Percentiles rank a stretch among this genome's conserved stretches.
Conservation (phyloP, 2,797 vertebrate genomes). For the Hapalemur alaotrensis region DNA sequence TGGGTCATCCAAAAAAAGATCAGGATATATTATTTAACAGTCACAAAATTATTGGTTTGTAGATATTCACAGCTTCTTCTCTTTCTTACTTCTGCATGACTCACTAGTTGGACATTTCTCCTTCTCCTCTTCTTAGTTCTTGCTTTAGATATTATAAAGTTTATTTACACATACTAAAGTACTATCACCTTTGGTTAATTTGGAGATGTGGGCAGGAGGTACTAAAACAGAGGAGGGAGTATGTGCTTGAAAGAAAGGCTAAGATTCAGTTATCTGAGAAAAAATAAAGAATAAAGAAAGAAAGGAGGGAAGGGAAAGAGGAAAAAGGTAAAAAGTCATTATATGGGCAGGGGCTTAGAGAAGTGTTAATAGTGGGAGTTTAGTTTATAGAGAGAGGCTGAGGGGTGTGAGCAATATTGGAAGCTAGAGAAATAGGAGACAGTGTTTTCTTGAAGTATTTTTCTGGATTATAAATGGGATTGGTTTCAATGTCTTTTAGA, state of each 20-base stretch:
- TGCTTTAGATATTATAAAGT: background rate
- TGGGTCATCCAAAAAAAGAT: background rate
- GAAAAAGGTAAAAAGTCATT: background rate
- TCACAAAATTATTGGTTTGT: background rate
- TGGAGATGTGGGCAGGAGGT: background rate
- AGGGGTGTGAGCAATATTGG: background rate
- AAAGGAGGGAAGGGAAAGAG: background rate
- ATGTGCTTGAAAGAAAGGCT: background rate
- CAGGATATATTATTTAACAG: background rate
- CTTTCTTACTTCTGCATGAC: background rate
- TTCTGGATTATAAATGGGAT: background rate
- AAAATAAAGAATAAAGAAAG: background rate
- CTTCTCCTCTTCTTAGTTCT: background rate
- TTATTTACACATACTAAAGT: background rate
- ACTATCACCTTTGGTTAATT: background rate
- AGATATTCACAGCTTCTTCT: background rate
- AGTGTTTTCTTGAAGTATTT: background rate
- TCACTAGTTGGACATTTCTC: background rate
- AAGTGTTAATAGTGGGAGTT: background rate
- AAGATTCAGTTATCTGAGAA: background rate
- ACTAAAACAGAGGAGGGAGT: background rate
- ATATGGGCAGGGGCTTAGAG: background rate
- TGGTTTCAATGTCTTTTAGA: background rate
- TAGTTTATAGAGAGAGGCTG: background rate
- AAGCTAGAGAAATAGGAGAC: background rate